Evolutionary conservation across 2,113 vertebrate species (phyloP).

Genomic region (Bambusicola thoracicus): DNA sequence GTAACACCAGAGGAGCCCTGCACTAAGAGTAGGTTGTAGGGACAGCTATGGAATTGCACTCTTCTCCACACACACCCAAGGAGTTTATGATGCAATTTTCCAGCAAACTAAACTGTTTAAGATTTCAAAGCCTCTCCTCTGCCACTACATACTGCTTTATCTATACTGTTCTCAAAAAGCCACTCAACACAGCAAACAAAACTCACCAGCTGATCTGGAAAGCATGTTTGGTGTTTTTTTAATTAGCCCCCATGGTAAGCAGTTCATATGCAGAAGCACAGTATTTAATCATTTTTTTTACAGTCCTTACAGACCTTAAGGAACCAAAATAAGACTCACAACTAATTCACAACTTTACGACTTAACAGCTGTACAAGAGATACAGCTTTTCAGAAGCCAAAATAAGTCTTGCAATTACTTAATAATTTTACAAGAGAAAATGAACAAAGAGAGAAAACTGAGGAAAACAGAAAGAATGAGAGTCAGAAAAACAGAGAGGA

Average conservation of each 20-base stretch:
- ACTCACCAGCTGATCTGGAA: neutral
- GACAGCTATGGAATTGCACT: neutral
- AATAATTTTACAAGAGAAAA: too few relatives aligned
- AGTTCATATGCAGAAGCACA: neutral
- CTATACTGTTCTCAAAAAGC: neutral
- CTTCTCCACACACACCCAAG: neutral
- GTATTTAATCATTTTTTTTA: neutral
- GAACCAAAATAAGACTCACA: too few relatives aligned
- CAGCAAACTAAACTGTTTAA: neutral
- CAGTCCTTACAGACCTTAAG: neutral
- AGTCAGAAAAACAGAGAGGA: too few relatives aligned
- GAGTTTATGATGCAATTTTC: neutral
- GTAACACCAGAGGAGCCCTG: neutral
- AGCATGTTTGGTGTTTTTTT: neutral
- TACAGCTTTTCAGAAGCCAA: too few relatives aligned
- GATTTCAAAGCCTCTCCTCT: neutral
- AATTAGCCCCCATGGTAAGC: neutral
- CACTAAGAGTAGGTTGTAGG: neutral
- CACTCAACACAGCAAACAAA: neutral
- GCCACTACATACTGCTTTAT: neutral
- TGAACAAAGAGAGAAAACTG: too few relatives aligned
- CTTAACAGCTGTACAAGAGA: too few relatives aligned
- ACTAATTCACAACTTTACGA: too few relatives aligned
- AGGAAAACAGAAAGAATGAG: too few relatives aligned
- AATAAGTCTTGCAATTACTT: too few relatives aligned